Evolutionary conservation across 2,113 vertebrate species (phyloP).

Genomic region (Phrynocephalus versicolor): DNA sequence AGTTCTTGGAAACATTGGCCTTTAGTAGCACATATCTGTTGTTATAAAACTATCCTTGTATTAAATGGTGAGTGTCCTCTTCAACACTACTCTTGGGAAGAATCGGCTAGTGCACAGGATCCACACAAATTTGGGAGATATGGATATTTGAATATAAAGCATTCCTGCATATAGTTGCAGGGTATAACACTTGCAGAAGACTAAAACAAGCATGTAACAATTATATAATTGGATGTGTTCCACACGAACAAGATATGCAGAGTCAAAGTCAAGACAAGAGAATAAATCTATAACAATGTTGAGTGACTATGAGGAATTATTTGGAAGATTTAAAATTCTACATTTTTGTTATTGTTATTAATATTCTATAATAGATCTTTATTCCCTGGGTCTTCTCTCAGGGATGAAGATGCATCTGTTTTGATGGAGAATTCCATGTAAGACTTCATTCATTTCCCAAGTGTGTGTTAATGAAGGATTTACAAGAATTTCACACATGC

Average conservation of each 20-base stretch:
- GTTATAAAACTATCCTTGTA: not conserved
- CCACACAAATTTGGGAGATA: not conserved
- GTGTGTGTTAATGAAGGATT: constrained; percentile 7
- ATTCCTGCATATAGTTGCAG: not conserved
- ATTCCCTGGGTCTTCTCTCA: not conserved
- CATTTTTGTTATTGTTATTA: not conserved
- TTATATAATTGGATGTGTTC: not conserved
- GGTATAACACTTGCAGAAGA: not conserved
- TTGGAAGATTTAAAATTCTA: not conserved
- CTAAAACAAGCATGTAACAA: not conserved
- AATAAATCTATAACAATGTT: not conserved
- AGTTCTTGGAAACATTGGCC: not conserved
- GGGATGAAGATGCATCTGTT: not conserved
- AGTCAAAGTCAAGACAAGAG: not conserved
- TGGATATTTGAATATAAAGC: not conserved
- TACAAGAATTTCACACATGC: not conserved
- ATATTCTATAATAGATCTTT: not conserved
- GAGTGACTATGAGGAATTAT: not conserved
- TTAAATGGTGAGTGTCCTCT: constrained; percentile 19
- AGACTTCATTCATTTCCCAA: constrained; percentile 31
- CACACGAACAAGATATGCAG: not conserved
- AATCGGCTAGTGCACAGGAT: constrained; percentile 23
- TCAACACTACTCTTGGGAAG: constrained; percentile 23
- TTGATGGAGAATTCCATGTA: not conserved
- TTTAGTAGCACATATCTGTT: not conserved